A percentile compares a stretch with the other conserved stretches of the same genome.
Conservation (phyloP, 2,113 vertebrate species). For the Benitochromis conjunctus region DNA sequence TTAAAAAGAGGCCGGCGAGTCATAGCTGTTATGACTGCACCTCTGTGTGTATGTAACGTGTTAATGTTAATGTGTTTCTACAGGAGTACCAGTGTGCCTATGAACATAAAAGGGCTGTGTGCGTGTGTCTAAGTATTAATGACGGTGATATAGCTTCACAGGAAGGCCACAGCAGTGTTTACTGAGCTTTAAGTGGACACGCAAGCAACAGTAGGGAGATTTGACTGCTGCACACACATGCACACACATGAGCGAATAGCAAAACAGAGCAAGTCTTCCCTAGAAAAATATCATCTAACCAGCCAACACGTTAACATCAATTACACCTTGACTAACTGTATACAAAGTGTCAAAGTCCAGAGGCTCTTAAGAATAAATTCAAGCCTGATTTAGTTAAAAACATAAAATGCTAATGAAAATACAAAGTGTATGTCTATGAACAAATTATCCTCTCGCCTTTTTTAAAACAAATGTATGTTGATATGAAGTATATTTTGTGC, state of each 20-base stretch:
- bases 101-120: neutral
- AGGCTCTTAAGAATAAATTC: neutral
- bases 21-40: neutral
- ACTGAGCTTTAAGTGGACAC: neutral
- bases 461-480: neutral
- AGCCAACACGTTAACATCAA: neutral
- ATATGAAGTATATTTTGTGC: neutral
- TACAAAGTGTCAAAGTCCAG: neutral
- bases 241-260: neutral
- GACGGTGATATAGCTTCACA: neutral
- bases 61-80: neutral
- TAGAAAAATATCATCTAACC: neutral
- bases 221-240: neutral
- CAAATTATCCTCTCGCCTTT: neutral
- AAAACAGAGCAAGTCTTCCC: neutral
- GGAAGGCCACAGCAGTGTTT: neutral
- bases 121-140: neutral
- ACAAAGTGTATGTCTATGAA: neutral
- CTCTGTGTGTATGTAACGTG: neutral
- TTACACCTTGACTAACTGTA: neutral
- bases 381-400: neutral
- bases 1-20: constrained; percentile 10
- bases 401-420: neutral
- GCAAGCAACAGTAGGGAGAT: neutral
- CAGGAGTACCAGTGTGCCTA: neutral